phyloP scores from a whole-genome alignment of 2,797 vertebrate species.

The Falco columbarius region DNA sequence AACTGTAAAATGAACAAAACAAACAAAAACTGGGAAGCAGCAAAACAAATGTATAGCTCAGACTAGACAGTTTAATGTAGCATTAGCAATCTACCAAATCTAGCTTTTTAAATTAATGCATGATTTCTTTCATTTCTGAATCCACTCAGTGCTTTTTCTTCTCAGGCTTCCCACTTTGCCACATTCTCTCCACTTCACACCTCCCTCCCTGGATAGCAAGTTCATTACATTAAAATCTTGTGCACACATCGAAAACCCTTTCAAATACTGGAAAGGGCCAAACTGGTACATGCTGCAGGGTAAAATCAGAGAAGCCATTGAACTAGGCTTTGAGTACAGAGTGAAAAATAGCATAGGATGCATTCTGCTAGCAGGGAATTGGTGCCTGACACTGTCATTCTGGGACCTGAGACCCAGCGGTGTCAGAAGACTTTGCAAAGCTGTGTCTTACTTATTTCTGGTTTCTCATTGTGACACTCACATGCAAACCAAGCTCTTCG shows the following conservation, averaged over 20 bases:
- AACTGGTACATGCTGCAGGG: not conserved
- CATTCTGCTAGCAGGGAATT: not conserved
- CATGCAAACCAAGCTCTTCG: no score
- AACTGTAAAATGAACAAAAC: not conserved
- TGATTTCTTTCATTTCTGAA: not conserved
- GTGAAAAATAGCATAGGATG: not conserved
- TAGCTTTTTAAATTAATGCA: not conserved
- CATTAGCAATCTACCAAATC: not conserved
- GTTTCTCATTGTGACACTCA: not conserved
- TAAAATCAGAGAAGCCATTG: not conserved
- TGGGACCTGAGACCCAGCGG: not conserved
- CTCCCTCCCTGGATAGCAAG: not conserved
- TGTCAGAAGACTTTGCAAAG: not conserved
- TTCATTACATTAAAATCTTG: not conserved
- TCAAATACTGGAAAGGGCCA: not conserved
- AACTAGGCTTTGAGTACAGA: not conserved
- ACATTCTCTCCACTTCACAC: not conserved
- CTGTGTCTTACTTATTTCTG: not conserved
- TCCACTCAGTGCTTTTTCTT: not conserved
- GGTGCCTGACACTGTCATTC: not conserved
- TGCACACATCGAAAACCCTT: not conserved
- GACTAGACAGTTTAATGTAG: not conserved
- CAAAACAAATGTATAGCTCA: not conserved
- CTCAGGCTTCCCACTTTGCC: not conserved
- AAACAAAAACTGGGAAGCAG: not conserved